These are phyloP conservation scores for Speoplatyrhinus poulsoni DNA, from an alignment of 2,113 vertebrate genomes.

Conservation along the genomic window DNA sequence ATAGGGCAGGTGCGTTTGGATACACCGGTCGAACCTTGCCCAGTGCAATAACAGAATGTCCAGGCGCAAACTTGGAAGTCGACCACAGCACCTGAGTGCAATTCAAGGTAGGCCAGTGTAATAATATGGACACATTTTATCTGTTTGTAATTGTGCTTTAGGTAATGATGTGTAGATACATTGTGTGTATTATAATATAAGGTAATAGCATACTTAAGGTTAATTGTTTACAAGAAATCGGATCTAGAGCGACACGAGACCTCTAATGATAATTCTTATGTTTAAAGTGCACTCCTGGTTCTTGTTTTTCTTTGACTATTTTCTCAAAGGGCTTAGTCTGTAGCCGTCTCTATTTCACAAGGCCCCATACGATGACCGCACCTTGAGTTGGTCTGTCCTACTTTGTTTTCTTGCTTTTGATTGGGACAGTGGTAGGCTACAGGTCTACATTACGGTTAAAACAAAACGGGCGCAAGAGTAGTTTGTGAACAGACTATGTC, in stretches of 20 bases:
- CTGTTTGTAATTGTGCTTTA: background rate
- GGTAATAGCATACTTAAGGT: no score
- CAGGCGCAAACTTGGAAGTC: conserved; percentile 82
- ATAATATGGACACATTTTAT: background rate
- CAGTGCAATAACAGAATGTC: conserved; percentile 69
- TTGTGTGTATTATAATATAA: background rate
- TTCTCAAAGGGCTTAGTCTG: background rate
- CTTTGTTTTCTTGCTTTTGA: conserved; percentile 7
- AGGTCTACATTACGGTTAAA: no score
- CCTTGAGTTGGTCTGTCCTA: conserved; percentile 12
- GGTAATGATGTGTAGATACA: conserved; percentile 1
- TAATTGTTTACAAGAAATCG: no score
- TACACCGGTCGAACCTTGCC: background rate
- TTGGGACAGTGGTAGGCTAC: conserved; percentile 5
- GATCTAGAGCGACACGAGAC: no score
- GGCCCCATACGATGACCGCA: background rate
- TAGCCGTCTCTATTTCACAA: background rate
- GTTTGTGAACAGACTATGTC: background rate
- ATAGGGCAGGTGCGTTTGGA: background rate
- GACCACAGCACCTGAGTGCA: conserved; percentile 80
- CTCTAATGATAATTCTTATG: no score
- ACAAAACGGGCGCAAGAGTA: no score
- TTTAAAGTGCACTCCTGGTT: background rate
- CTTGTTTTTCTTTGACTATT: background rate
- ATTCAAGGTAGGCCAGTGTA: conserved; percentile 74